phyloP scores from a whole-genome alignment of 2,113 vertebrate genomes.

The Ahaetulla prasina region DNA sequence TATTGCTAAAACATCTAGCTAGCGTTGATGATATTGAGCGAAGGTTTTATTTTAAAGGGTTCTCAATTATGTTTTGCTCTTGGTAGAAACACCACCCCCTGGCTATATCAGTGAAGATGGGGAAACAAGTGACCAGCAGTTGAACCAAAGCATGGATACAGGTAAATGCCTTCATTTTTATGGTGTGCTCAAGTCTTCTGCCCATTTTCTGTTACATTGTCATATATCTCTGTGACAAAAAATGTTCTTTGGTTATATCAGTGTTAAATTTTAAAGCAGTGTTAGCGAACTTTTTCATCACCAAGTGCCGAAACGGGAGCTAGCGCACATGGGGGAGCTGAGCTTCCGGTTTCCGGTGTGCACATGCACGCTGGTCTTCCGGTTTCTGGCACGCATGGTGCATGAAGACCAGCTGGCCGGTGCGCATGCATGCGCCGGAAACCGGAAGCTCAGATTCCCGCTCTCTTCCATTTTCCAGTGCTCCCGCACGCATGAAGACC shows the following conservation, averaged over 20 bases:
- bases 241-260: not conserved
- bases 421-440: too few relatives aligned
- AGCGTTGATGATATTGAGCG: not conserved
- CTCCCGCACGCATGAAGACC: too few relatives aligned
- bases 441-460: too few relatives aligned
- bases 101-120: constrained; percentile 99
- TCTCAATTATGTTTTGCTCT: not conserved
- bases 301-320: too few relatives aligned
- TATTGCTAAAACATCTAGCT: not conserved
- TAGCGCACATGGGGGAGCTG: too few relatives aligned
- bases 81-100: constrained; percentile 91
- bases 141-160: constrained; percentile 99
- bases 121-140: constrained; percentile 93
- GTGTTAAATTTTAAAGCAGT: not conserved
- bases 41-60: not conserved
- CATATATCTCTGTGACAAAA: not conserved
- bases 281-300: too few relatives aligned
- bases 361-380: too few relatives aligned
- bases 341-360: too few relatives aligned
- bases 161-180: constrained; percentile 64
- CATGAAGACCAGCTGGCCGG: too few relatives aligned
- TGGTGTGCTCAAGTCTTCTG: not conserved
- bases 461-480: too few relatives aligned
- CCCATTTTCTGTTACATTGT: not conserved
- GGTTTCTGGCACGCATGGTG: too few relatives aligned